Evolutionary conservation across 2,888 invertebrate species (phyloP).

Genomic region (Trissolcus brochymenae): DNA sequence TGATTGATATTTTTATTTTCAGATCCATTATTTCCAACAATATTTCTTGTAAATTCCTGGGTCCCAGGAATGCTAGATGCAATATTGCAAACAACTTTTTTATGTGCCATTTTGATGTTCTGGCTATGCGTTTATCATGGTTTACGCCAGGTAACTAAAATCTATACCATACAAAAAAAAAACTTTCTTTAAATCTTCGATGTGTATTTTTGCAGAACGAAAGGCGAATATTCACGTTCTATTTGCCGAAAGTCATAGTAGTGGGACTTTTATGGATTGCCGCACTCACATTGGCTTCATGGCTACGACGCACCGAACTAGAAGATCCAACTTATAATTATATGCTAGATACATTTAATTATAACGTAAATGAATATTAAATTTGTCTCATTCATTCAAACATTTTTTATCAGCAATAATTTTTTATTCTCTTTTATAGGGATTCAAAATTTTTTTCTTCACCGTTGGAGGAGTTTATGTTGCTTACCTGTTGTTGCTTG

Average conservation of each 20-base stretch:
- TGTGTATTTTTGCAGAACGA: conserved; percentile 83
- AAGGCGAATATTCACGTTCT: conserved; percentile 89
- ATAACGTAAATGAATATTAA: conserved; percentile 81
- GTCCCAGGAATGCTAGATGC: conserved; percentile 95
- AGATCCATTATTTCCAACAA: conserved; percentile 97
- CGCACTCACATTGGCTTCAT: conserved; percentile 89
- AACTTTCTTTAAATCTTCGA: too few species aligned
- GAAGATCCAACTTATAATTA: conserved; percentile 96
- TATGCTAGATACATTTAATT: conserved; percentile 88
- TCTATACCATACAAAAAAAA: not conserved
- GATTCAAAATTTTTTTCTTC: conserved; percentile 94
- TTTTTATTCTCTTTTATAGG: conserved; percentile 79
- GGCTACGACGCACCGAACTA: conserved; percentile 92
- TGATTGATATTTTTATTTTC: conserved; percentile 48
- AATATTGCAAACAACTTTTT: conserved; percentile 91
- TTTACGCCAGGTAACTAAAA: conserved; percentile 84
- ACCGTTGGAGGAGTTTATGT: conserved; percentile 90
- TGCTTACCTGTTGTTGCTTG: conserved; percentile 88
- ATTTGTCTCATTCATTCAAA: not conserved
- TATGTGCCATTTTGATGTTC: conserved; percentile 91
- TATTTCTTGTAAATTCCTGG: conserved; percentile 92
- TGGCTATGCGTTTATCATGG: conserved; percentile 98
- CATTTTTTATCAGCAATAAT: conserved; percentile 14
- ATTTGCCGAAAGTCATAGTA: conserved; percentile 91
- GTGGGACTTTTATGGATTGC: conserved; percentile 92